Base-by-base conservation (phyloP, 30 jellyfish, hydroid and myxozoan genomes). In the Aurelia coerulea region DNA sequence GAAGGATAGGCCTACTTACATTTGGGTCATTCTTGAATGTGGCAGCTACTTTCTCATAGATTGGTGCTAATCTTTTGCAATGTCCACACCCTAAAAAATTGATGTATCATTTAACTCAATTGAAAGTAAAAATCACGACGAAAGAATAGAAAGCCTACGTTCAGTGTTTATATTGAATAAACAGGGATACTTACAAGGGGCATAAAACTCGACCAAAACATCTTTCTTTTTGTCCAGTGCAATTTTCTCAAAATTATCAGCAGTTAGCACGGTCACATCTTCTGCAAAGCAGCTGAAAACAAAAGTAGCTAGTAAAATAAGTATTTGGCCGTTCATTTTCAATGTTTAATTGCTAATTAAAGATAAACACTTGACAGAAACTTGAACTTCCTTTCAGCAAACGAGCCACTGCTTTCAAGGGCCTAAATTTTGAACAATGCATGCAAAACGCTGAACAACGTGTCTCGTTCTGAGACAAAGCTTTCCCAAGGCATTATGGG, bases 31-130 rank as follows among this genome's bases (percentile, higher is more conserved):
- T 66, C 64, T 88, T 84, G 79, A 68, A 94, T 15, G 97, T 79
- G 68, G 73, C 92, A 42, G 96, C 99, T 33, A 94, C 99, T 80
- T 94, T 94, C 70, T 94, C 99, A 73, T 94, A 94, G 8, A 89
- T 74, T 23, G 99, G 99, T 42, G 97, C 97, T 10, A 94, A 88
- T 37, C 92, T 76, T 84, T 94, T 94, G 86, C 99, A 94, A 76
- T 94, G 99, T 3, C 99, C 99, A 94, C 99, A 94, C 99, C 99
- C 99, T 94, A 71, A 14, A 92, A 72, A 29, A 58, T 19, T 23
- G 3, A 23, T 32, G 74, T 18, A 63, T n/a, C 1, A 42, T 23
- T 18, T 16, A 41, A 18, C 18, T 52, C 16, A 18, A 74, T 42
- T 23, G 18, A 10, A 17, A 33, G 41, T 8, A 18, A n/a, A 10